Evolutionary conservation across 2,797 vertebrate species (phyloP).

Genomic region (Paramormyrops hopkinsi): DNA sequence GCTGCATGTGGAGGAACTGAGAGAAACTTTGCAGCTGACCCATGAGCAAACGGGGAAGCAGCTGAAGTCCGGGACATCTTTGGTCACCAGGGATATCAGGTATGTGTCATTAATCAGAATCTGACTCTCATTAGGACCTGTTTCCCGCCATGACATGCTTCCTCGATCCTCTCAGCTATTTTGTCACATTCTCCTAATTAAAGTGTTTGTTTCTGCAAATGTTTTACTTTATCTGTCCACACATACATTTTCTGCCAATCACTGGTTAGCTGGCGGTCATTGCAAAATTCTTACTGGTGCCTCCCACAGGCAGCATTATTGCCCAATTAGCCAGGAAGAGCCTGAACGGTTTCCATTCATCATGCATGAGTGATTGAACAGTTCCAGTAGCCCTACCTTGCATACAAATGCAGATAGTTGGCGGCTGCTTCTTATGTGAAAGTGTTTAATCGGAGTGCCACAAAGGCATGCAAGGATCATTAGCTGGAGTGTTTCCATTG

Average conservation of each 20-base stretch:
- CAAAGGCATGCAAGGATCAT: not conserved
- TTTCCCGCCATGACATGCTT: constrained; percentile 42
- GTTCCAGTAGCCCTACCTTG: not conserved
- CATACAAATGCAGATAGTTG: not conserved
- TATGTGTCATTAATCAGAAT: constrained; percentile 38
- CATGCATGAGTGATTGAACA: not conserved
- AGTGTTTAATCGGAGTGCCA: constrained; percentile 14
- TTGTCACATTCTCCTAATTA: constrained; percentile 37
- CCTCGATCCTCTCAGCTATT: constrained; percentile 40
- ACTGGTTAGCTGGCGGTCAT: not conserved
- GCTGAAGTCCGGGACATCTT: constrained; percentile 38
- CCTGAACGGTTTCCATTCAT: constrained; percentile 8
- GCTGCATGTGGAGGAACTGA: constrained; percentile 56
- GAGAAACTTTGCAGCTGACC: constrained; percentile 43
- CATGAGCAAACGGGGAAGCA: constrained; percentile 40
- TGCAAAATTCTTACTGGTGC: not conserved
- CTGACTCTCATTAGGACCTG: constrained; percentile 37
- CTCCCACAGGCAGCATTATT: not conserved
- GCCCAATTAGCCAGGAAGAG: not conserved
- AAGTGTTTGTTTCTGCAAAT: not conserved
- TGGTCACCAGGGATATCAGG: constrained; percentile 52
- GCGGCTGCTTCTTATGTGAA: constrained; percentile 1
- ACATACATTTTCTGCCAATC: not conserved
- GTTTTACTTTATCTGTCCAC: not conserved
- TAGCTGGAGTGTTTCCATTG: constrained; percentile 10